Evolutionary conservation across 2,113 vertebrate species (phyloP), one percentile per base, ranked within the genome.

Genomic region (Zosterops hypoxanthus): DNA sequence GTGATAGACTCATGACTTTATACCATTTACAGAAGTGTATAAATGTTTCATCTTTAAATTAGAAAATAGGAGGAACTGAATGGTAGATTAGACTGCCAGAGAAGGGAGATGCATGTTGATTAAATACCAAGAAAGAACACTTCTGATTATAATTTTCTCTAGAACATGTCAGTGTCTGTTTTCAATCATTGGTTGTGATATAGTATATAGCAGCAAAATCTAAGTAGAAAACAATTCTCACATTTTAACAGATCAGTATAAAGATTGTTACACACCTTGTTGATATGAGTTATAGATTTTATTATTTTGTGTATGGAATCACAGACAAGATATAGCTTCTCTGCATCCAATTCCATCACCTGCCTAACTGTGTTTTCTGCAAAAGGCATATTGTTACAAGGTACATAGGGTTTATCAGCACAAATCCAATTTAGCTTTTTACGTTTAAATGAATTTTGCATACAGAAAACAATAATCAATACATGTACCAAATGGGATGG

Each of bases 211-310:
- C 50, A 88, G 39, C 34, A 90, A 93, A 80, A 77, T 61, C 47
- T 82, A 70, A 91, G 31, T 2, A 80, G 46, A 86, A 77, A 14
- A 61, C 1, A 4, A 77, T 73, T 85, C 46, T 88, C 17, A 59
- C 16, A 31, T 79, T 92, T 88, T 59, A 85, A 33, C 39, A 88
- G 39, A 92, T 81, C 28, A 88, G 33, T 50, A 66, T 39, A 90
- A 80, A 23, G 17, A 73, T 41, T 14, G 12, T 61, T 77, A 76
- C 1, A 5, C 0, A 9, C 4, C 13, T 83, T 75, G 15, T 9
- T 87, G 33, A 33, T 60, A 21, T 13, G 59, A 86, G 29, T 83
- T 93, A 81, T 2, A 59, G 34, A 88, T 83, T 83, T 86, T 47
- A 86, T 83, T 94, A 78, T 75, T 66, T 63, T 77, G 39, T 77